These are phyloP conservation scores for Megalops cyprinoides DNA, from an alignment of 2,797 vertebrate genomes.

Conservation along the genomic window DNA sequence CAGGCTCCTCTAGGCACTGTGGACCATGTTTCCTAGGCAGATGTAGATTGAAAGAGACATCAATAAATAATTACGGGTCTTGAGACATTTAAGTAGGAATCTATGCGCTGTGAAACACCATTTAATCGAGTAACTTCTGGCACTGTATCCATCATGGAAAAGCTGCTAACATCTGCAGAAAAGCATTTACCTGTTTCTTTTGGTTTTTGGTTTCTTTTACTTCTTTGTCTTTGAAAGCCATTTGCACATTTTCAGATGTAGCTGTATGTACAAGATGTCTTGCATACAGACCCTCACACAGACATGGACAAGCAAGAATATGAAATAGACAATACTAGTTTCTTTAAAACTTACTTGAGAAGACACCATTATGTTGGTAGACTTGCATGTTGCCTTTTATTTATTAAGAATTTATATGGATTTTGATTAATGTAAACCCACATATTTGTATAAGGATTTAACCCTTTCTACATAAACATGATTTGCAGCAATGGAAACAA, in stretches of 20 bases:
- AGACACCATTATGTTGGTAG: neutral
- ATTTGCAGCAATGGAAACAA: neutral
- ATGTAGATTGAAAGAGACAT: constrained; percentile 90
- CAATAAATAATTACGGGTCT: constrained; percentile 95
- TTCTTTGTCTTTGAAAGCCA: constrained; percentile 58
- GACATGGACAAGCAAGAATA: neutral
- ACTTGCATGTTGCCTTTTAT: neutral
- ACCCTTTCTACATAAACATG: neutral
- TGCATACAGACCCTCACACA: no score
- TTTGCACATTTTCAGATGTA: neutral
- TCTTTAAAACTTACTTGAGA: neutral
- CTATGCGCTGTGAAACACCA: constrained; percentile 78
- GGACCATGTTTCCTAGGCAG: constrained; percentile 72
- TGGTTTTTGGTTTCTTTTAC: constrained; percentile 46
- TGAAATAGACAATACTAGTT: neutral
- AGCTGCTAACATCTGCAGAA: constrained; percentile 75
- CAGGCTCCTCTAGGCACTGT: constrained; percentile 82
- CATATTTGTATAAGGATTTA: neutral
- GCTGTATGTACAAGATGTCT: neutral
- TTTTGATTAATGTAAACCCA: neutral
- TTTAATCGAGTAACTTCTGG: constrained; percentile 79
- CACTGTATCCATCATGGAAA: constrained; percentile 76
- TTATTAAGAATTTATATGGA: neutral
- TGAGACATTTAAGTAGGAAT: constrained; percentile 95
- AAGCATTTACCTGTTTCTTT: constrained; percentile 45